Base-by-base conservation (phyloP, 2,888 invertebrate genomes). In the Congeria kusceri region DNA sequence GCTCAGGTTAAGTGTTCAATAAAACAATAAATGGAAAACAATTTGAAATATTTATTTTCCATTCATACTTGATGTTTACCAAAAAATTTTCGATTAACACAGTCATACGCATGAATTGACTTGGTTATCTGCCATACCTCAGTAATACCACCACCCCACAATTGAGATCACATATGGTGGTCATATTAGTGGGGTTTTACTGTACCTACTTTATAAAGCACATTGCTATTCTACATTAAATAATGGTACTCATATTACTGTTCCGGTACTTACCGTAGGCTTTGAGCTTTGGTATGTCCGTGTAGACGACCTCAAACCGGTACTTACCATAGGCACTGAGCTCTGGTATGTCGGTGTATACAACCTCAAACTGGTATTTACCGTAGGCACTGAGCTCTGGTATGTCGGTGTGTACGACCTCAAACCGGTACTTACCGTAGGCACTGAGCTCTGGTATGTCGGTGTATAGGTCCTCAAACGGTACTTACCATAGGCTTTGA, bases 391-490 rank as follows among this genome's bases (percentile, higher is more conserved):
- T 96, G 91, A 96, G 96, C 94, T 98, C 98, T 93, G 98, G 98
- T 85, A 98, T 97, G 91, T 98, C 98, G n/a, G n/a, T n/a, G n/a
- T n/a, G n/a, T n/a, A n/a, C n/a, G n/a, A 7, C 32, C 32, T 32
- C 4, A 11, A 32, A 11, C 11, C 32, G 4, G 91, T 27, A 80
- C 86, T 93, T 92, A 95, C 95, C 95, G 89, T 94, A 95, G 91
- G 96, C 95, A 1, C 97, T 96, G 91, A 96, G 96, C 94, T 98
- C 98, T 93, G 98, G 98, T 85, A 98, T 97, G 91, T 98, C 98
- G 80, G 98, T 97, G 93, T 98, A 98, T 98, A 97, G 93, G 98
- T 98, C 9, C 95, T 98, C 98, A 80, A 98, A 97, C 92, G 97
- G 98, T 15, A 98, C 98, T 23, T 98, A 97, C 94, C 98, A 98